Evolutionary conservation across 2,888 invertebrate genomes (phyloP).

Genomic region (Acleris sparsana): DNA sequence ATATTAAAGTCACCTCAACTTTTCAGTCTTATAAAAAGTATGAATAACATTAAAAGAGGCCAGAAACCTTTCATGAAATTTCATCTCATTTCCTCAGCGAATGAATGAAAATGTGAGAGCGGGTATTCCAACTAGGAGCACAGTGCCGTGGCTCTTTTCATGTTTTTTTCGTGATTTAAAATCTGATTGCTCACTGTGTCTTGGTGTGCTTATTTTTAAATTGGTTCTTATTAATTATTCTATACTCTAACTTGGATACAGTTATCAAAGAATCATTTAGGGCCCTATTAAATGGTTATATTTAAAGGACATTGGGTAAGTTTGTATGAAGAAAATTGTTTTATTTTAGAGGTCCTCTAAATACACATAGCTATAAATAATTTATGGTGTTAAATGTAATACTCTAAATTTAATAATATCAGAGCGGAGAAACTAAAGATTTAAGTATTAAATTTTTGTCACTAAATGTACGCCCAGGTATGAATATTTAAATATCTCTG

Average conservation of each 20-base stretch:
- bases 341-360: no score
- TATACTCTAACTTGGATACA: not conserved
- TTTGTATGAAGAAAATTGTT: no score
- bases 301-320: no score
- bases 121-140: conserved; percentile 20
- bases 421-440: no score
- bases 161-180: not conserved
- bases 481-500: no score
- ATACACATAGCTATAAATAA: no score
- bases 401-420: no score
- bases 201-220: not conserved
- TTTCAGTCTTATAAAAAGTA: conserved; percentile 24
- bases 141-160: conserved; percentile 6
- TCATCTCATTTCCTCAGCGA: conserved; percentile 37
- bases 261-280: no score
- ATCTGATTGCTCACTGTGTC: conserved; percentile 10
- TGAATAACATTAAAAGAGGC: conserved; percentile 34
- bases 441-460: no score
- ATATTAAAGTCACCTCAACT: conserved; percentile 23
- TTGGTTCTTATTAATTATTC: conserved; percentile 10
- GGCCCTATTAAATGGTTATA: no score
- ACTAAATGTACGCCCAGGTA: no score
- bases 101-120: conserved; percentile 32
- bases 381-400: no score
- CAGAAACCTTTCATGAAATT: conserved; percentile 37